Base-by-base conservation (phyloP, 2,113 vertebrate genomes). In the Naja naja region DNA sequence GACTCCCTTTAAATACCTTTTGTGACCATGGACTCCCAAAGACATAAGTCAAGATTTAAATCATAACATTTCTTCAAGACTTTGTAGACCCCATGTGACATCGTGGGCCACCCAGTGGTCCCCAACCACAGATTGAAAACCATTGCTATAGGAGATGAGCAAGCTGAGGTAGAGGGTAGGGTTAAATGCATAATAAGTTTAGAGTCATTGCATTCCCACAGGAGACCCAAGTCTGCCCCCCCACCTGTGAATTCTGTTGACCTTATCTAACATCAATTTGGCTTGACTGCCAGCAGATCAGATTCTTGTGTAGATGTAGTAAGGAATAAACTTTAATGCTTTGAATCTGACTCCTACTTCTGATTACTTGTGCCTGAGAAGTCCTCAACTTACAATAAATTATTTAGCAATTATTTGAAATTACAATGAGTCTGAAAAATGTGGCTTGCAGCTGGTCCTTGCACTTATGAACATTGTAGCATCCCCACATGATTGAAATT, bases 91-190 rank as follows among this genome's bases (percentile, higher is more conserved):
- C 60, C 11, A 27, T 5, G 4, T 64, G 11, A 64, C 11, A 64
- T 64, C 3, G 12, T 64, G 27, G 27, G 25, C 9, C 0, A 10
- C 27, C 27, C 27, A 11, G 10, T 11, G 27, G 60, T 64, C 60
- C 10, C 0, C 8, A 1, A 64, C 27, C 60, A 64, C 3, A 14
- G 27, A 64, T 3, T n/a, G 60, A 64, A 11, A n/a, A n/a, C 10
- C 10, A 30, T 27, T 64, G 27, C 60, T 64, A 30, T 64, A 64
- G 11, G 27, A 64, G 60, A n/a, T n/a, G 60, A 64, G 60, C 27
- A 64, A 30, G 60, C 27, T n/a, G 27, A 30, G 27, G 60, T 10
- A 30, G 60, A 64, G 11, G 27, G 3, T 64, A 27, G 10, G 10
- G 27, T 64, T 64, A 30, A 64, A 64, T 64, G 58, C 27, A 30